Conservation (phyloP, 1,140 invertebrate species). For the Octopus sinensis region DNA sequence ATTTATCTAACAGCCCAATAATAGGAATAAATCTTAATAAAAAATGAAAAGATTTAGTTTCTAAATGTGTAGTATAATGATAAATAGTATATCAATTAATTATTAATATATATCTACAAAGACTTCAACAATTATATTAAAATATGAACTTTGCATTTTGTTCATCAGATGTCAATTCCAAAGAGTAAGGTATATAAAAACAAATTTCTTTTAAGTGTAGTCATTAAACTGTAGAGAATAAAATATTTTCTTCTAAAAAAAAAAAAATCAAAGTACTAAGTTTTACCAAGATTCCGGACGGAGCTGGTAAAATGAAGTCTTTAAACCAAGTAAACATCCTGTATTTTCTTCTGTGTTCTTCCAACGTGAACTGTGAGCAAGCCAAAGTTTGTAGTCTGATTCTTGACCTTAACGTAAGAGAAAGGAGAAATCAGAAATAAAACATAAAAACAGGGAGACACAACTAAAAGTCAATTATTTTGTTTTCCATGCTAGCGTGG, state of each 20-base stretch:
- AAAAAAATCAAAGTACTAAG: neutral
- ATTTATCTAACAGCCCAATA: no score
- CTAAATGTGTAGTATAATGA: no score
- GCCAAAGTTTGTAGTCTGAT: constrained; percentile 48
- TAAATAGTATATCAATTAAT: neutral
- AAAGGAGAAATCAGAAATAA: no score
- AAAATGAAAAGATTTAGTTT: no score
- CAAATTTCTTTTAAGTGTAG: neutral
- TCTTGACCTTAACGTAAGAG: no score
- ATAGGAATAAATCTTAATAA: no score
- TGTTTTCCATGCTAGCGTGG: no score
- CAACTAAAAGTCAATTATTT: no score
- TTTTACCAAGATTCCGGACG: constrained; percentile 50
- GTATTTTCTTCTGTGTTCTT: constrained; percentile 14
- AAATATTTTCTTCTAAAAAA: neutral
- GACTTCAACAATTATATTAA: neutral
- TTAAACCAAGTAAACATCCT: constrained; percentile 50
- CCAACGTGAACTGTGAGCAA: constrained; percentile 34
- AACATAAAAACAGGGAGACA: no score
- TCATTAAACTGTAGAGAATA: neutral
- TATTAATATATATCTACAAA: neutral
- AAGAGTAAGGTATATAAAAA: neutral
- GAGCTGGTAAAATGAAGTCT: constrained; percentile 40
- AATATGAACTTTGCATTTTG: neutral
- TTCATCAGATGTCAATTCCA: neutral